A percentile compares a stretch with the other conserved stretches of the same genome.
These are phyloP conservation scores for Steatornis caripensis DNA, from an alignment of 2,113 vertebrate genomes.

Conservation along the genomic window DNA sequence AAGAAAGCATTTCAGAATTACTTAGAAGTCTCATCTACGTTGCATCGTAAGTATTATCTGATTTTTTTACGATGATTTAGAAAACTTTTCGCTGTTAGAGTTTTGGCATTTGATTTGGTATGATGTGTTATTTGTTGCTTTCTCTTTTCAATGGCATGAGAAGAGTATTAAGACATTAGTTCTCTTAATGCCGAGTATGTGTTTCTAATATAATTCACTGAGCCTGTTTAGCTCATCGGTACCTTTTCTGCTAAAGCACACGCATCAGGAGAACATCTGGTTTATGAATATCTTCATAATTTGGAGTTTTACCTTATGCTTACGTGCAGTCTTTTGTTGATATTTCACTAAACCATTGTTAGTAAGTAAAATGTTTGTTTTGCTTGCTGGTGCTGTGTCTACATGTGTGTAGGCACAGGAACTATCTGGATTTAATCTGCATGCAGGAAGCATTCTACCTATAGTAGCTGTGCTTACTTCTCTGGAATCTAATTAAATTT, in stretches of 20 bases:
- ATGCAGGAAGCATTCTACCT: not conserved
- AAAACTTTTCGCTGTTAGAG: not conserved
- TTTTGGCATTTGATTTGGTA: not conserved
- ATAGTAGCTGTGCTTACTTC: not conserved
- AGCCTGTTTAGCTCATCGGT: not conserved
- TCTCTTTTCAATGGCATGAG: not conserved
- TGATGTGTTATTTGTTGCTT: not conserved
- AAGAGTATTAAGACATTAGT: not conserved
- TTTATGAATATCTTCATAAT: not conserved
- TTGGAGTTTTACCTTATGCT: not conserved
- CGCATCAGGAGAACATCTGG: not conserved
- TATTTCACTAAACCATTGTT: not conserved
- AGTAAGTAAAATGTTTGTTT: not conserved
- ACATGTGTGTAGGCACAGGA: rapidly evolving
- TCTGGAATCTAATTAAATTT: not conserved
- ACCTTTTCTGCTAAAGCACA: not conserved
- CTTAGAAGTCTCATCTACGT: not conserved
- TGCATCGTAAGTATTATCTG: not conserved
- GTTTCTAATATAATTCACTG: not conserved
- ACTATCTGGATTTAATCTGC: not conserved
- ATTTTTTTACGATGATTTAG: not conserved
- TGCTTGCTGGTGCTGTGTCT: not conserved
- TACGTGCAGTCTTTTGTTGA: not conserved
- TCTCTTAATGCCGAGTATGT: not conserved
- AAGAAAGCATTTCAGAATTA: not conserved